Evolutionary conservation across 2,113 vertebrate genomes (phyloP), one percentile per base, ranked within the genome.

Genomic region (Daubentonia madagascariensis): DNA sequence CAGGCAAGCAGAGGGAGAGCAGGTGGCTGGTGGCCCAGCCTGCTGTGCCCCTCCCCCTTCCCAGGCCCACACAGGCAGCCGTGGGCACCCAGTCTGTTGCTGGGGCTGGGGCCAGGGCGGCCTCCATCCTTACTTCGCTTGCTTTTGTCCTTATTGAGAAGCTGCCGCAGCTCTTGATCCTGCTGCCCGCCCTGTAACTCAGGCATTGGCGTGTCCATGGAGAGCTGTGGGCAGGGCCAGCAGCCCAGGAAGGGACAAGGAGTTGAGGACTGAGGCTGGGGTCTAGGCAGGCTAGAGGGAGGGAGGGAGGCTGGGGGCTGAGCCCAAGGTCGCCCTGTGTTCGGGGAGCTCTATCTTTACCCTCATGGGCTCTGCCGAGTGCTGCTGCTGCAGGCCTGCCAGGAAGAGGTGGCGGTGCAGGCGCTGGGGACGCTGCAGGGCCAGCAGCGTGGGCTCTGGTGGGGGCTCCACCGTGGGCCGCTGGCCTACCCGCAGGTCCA

Each of bases 401-500:
- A 99, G 97, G 97, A 99, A 99, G 94, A 99, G 98, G 87, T 99
- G 99, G 94, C 98, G 98, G 85, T 98, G 98, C 94, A 98, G 99
- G 98, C 97, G 99, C 98, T 98, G 98, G 0, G 98, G 98, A 85
- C 98, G 99, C 98, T 99, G 99, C 88, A 99, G 98, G 87, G 99
- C 98, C 98, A 99, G 98, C 98, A 99, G 98, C 0, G 99, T 85
- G 30, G 99, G 98, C 98, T 99, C 99, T 3, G 98, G 98, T 40
- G 98, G 85, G 93, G 97, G 95, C 98, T 98, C 98, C 98, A 98
- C 97, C 17, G 98, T 48, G 57, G 99, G 97, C 94, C 99, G 99
- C 97, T 99, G 99, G 97, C 99, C 99, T 96, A 99, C 99, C 48
- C 99, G 98, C 96, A 99, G 99, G 98, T 99, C 99, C 99, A 99